Base-by-base conservation (phyloP, 2,113 vertebrate genomes). In the Neodontobutis hainanensis region DNA sequence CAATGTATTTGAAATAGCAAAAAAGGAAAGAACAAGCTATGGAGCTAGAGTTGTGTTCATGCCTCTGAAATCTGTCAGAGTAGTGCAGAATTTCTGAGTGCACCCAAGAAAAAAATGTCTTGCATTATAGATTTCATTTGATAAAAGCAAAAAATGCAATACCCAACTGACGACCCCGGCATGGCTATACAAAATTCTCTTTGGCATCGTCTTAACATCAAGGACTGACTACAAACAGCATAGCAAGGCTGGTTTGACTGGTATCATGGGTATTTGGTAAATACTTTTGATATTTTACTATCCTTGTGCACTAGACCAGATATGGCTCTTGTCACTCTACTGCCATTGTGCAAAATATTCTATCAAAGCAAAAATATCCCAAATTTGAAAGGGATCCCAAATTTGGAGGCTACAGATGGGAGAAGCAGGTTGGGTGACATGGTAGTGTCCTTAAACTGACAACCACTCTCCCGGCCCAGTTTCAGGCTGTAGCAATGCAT, bases 351-450 rank as follows among this genome's bases (percentile, higher is more conserved):
- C 77, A 68, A 80, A 80, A 77, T 52, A 63, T n/a, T n/a, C n/a
- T n/a, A n/a, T n/a, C n/a, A n/a, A n/a, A n/a, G n/a, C n/a, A n/a
- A n/a, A n/a, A n/a, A n/a, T n/a, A n/a, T n/a, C n/a, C n/a, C n/a
- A n/a, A n/a, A n/a, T n/a, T n/a, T n/a, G n/a, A n/a, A n/a, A n/a
- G n/a, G n/a, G n/a, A n/a, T n/a, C n/a, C n/a, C n/a, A n/a, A n/a
- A n/a, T n/a, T n/a, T n/a, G 40, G 67, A 45, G 73, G 55, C 38
- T 16, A 42, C 35, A 61, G 55, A 61, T 56, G 73, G 64, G 78
- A 72, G 79, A 77, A 90, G 72, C 71, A 62, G 74, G 80, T 70
- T 81, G 79, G 83, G 65, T 87, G 84, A 88, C 85, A n/a, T n/a
- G n/a, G n/a, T n/a, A 88, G 83, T 71, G 70, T 64, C 69, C 66